These are phyloP conservation scores for Aselliscus stoliczkanus DNA, from an alignment of 2,797 vertebrate genomes.

Conservation along the genomic window DNA sequence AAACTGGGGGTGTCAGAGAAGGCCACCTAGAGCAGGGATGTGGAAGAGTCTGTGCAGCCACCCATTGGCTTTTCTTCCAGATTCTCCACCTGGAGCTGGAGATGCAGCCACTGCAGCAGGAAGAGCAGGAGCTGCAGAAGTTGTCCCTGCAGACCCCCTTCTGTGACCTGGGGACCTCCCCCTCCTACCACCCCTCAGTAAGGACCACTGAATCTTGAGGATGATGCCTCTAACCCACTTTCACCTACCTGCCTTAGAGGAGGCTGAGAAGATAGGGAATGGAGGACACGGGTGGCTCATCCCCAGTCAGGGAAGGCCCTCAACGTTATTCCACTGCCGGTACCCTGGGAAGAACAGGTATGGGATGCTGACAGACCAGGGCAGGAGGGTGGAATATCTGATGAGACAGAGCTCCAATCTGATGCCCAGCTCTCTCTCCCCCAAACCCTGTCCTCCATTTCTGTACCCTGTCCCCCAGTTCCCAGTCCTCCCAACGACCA, in stretches of 20 bases:
- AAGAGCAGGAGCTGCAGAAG: constrained; percentile 88
- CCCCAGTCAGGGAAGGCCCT: neutral
- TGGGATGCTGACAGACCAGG: neutral
- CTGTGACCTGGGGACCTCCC: constrained; percentile 90
- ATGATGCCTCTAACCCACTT: neutral
- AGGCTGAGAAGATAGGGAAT: neutral
- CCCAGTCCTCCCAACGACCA: neutral
- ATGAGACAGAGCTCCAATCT: neutral
- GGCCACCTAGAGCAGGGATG: rapidly evolving
- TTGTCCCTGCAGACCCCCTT: constrained; percentile 89
- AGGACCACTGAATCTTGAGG: constrained; percentile 74
- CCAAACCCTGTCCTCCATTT: neutral
- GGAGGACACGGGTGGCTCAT: neutral
- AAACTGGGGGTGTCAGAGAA: neutral
- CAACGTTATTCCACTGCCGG: neutral
- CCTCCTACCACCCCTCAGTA: constrained; percentile 89
- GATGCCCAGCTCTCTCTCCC: neutral
- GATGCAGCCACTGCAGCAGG: constrained; percentile 69
- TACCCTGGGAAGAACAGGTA: neutral
- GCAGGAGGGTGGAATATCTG: neutral
- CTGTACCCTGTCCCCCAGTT: neutral
- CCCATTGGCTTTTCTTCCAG: constrained; percentile 76
- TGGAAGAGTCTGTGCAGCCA: rapidly evolving
- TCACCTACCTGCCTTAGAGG: neutral
- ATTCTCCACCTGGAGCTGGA: constrained; percentile 88